Evolutionary conservation across 2,888 invertebrate genomes (phyloP), one percentile per base, ranked within the genome.

Genomic region (Epinotia nisella): DNA sequence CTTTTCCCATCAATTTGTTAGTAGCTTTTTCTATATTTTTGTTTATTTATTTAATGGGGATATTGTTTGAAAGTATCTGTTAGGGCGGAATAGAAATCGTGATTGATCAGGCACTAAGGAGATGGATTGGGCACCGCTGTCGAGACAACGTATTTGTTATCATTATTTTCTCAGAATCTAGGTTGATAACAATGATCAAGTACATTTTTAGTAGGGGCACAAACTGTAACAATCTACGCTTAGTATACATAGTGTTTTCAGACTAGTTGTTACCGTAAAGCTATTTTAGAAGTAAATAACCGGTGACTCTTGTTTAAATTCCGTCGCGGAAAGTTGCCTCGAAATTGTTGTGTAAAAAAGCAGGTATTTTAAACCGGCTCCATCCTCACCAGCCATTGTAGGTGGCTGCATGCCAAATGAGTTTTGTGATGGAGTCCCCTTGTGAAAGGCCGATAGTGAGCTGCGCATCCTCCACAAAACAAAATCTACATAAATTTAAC

Each of bases 401-500:
- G 85, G 88, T 92, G 93, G 93, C 91, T 88, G 91, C 87, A 91
- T 92, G 92, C 93, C 92, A 93, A 93, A 92, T 92, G 92, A 92
- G 90, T 91, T 92, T 90, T 89, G 89, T 89, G 89, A 92, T 90
- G 89, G 84, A 90, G 89, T 86, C 88, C 85, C 85, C 86, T 85
- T 83, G 83, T 85, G 85, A 85, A 84, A 85, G 85, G 86, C 85
- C 86, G 86, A 90, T 89, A 90, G 87, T 87, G 84, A 87, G 82
- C 86, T 77, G 83, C 82, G 83, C 82, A 85, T 84, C 83, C 81
- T 82, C 82, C 79, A 80, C 85, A 85, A 82, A 85, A 85, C 84
- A 59, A 69, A 69, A 73, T 73, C 39, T 73, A 69, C 73, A 73
- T 73, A 73, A 64, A 73, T 73, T 73, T 73, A 19, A 68, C 53